Conservation (phyloP, 2,113 vertebrate species). For the Collichthys lucidus region DNA sequence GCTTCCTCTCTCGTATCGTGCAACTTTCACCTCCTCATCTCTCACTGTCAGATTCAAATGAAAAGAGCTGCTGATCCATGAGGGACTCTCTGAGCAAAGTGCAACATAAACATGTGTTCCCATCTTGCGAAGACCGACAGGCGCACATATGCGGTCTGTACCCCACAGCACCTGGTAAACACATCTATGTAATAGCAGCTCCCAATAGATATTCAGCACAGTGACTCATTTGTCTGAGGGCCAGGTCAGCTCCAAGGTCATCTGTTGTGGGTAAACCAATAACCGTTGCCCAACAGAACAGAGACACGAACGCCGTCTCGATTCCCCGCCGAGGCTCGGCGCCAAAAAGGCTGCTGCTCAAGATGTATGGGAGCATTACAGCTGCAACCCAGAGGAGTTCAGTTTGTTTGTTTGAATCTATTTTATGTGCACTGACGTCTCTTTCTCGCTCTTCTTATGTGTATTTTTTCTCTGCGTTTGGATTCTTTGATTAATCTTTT, state of each 20-base stretch:
- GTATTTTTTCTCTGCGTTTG: conserved; percentile 4
- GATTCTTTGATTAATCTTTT: conserved; percentile 45
- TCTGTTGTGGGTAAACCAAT: conserved; percentile 37
- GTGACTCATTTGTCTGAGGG: conserved; percentile 47
- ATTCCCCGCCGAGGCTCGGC: conserved; percentile 32
- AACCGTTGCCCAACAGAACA: conserved; percentile 8
- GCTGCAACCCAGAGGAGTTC: background rate
- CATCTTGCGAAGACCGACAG: conserved; percentile 23
- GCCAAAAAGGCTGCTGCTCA: conserved; percentile 49
- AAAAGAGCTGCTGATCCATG: conserved; percentile 16
- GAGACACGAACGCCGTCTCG: conserved; percentile 2
- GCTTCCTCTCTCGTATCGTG: background rate
- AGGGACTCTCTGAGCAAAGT: conserved; percentile 42
- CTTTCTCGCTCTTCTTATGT: background rate
- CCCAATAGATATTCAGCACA: conserved; percentile 27
- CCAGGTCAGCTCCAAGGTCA: conserved; percentile 46
- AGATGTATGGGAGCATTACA: conserved; percentile 48
- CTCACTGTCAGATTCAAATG: conserved; percentile 17
- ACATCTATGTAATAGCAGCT: conserved; percentile 54
- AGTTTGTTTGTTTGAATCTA: conserved; percentile 24
- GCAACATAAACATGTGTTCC: conserved; percentile 45
- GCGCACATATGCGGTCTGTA: conserved; percentile 11
- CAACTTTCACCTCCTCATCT: background rate
- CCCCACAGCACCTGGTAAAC: conserved; percentile 41
- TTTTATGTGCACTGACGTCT: background rate